Conservation (phyloP, 2,888 invertebrate genomes). For the Resseliella maxima region DNA sequence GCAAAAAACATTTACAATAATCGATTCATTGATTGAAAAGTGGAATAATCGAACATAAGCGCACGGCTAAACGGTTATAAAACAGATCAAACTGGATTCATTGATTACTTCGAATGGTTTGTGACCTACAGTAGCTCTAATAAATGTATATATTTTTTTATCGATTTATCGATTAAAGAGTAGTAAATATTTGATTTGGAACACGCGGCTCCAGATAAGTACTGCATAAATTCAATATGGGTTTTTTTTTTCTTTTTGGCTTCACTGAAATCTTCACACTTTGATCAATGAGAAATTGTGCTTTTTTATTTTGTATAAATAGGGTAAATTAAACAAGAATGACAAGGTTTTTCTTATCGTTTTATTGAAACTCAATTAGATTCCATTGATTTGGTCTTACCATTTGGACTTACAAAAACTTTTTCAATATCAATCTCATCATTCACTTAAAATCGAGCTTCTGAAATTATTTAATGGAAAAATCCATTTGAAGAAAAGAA, state of each 20-base stretch:
- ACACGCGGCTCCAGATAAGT: neutral
- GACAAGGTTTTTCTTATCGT: neutral
- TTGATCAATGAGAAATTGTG: neutral
- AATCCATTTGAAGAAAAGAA: too few species aligned
- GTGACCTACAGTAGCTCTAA: slow-evolving; percentile 8
- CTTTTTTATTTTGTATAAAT: neutral
- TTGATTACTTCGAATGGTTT: slow-evolving; percentile 21
- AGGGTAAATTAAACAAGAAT: neutral
- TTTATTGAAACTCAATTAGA: too few species aligned
- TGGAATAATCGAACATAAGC: neutral
- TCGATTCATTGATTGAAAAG: slow-evolving; percentile 43
- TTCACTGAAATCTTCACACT: neutral
- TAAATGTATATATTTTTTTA: too few species aligned
- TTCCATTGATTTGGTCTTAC: too few species aligned
- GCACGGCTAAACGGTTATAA: neutral
- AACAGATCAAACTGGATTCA: neutral
- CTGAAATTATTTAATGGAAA: too few species aligned
- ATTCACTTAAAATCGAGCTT: too few species aligned
- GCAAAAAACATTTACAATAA: neutral
- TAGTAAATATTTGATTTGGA: slow-evolving; percentile 28
- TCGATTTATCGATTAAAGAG: slow-evolving; percentile 7
- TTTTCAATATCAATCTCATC: too few species aligned
- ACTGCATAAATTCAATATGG: neutral
- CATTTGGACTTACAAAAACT: too few species aligned
- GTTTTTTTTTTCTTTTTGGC: neutral